A percentile compares a stretch with the other conserved stretches of the same genome.
Conservation (phyloP, 1,140 invertebrate genomes). For the Pristionchus pacificus region DNA sequence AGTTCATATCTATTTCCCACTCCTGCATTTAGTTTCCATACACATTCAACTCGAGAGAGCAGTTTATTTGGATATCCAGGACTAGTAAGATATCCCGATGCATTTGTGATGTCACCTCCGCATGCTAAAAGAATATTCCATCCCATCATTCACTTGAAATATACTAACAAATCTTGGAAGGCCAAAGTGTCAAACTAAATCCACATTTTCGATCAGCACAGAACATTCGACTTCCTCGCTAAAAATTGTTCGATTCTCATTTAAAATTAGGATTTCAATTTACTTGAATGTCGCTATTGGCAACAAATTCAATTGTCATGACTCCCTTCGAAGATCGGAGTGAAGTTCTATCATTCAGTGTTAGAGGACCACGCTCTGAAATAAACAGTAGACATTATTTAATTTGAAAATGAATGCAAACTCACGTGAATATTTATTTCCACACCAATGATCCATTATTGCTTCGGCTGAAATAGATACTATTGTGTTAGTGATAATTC, state of each 20-base stretch:
- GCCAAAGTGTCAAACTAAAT: constrained; percentile 42
- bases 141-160: constrained; percentile 14
- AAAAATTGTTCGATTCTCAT: not conserved
- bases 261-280: not conserved
- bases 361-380: no score
- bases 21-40: constrained; percentile 46
- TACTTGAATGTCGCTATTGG: constrained; percentile 11
- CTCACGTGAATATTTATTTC: no score
- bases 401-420: no score
- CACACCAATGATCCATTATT: constrained; percentile 15
- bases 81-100: constrained; percentile 34
- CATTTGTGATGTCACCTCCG: constrained; percentile 46
- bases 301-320: constrained; percentile 19
- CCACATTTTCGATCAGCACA: constrained; percentile 44
- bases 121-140: constrained; percentile 27
- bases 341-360: no score
- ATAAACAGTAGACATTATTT: no score
- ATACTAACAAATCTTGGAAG: no score
- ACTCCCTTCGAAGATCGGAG: constrained; percentile 11
- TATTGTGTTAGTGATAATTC: no score
- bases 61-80: constrained; percentile 45
- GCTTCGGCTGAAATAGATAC: not conserved
- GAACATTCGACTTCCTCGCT: constrained; percentile 28
- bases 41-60: constrained; percentile 26
- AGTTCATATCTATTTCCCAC: constrained; percentile 46